Evolutionary conservation across 2,888 invertebrate genomes (phyloP).

Genomic region (Matsumyia berberina): DNA sequence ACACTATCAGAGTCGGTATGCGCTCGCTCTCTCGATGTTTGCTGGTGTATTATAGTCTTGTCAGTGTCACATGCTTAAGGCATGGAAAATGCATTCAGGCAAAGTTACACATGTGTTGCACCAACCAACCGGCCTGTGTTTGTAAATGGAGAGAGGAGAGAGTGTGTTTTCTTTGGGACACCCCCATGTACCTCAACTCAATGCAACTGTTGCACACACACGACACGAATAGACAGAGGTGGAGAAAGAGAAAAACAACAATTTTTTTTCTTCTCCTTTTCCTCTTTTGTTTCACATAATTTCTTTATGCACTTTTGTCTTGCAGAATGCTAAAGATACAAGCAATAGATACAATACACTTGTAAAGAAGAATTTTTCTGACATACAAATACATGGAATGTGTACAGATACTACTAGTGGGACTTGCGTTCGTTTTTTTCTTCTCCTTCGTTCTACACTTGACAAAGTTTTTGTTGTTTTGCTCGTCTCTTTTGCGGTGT

Average conservation of each 20-base stretch:
- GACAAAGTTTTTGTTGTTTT: conserved; percentile 56
- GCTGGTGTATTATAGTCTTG: background rate
- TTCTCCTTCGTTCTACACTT: conserved; percentile 63
- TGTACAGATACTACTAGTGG: conserved; percentile 5
- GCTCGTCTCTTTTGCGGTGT: conserved; percentile 21
- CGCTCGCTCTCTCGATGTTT: conserved; percentile 12
- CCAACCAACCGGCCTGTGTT: background rate
- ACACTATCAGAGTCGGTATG: conserved; percentile 11
- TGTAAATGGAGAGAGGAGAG: background rate
- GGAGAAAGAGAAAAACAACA: background rate
- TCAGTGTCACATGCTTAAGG: conserved; percentile 28
- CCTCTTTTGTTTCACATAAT: conserved; percentile 51
- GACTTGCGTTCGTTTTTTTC: conserved; percentile 23
- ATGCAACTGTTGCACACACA: conserved; percentile 60
- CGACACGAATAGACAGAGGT: no score
- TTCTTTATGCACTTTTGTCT: conserved; percentile 65
- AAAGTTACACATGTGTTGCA: conserved; percentile 46
- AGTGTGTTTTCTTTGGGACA: background rate
- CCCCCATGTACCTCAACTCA: conserved; percentile 22
- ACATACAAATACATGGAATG: conserved; percentile 62
- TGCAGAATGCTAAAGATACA: conserved; percentile 69
- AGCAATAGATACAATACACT: conserved; percentile 74
- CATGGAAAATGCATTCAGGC: conserved; percentile 43
- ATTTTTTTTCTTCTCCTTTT: conserved; percentile 25
- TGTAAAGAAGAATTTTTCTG: conserved; percentile 53